Evolutionary conservation across 2,113 vertebrate species (phyloP).

Genomic region (Phycodurus eques): DNA sequence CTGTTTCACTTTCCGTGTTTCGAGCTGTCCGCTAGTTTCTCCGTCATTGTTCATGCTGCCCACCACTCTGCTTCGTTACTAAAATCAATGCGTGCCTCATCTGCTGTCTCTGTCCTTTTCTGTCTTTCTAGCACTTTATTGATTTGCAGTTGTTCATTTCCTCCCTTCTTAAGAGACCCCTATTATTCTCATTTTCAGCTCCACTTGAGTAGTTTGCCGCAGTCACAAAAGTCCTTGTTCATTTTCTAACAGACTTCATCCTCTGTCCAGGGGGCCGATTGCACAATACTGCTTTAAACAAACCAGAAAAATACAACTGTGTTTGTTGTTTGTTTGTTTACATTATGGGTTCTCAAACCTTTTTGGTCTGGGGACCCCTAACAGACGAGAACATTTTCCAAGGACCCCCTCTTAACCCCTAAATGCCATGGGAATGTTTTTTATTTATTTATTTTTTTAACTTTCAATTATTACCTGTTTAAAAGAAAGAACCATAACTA

Average conservation of each 20-base stretch:
- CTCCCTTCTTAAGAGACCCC: conserved; percentile 23
- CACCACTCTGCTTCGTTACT: conserved; percentile 28
- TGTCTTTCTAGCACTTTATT: conserved; percentile 14
- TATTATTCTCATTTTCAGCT: conserved; percentile 8
- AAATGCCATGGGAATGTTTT: too few relatives aligned
- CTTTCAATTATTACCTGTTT: too few relatives aligned
- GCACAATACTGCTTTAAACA: not conserved
- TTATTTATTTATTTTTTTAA: too few relatives aligned
- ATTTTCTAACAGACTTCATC: not conserved
- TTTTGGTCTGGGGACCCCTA: not conserved
- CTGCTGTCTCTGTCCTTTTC: conserved; percentile 14
- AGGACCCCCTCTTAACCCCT: too few relatives aligned
- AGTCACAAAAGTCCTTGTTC: not conserved
- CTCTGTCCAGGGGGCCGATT: not conserved
- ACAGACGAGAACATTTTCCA: too few relatives aligned
- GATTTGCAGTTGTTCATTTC: conserved; percentile 28
- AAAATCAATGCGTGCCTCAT: conserved; percentile 44
- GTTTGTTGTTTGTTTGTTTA: conserved; percentile 5
- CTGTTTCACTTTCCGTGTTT: conserved; percentile 19
- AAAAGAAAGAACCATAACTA: too few relatives aligned
- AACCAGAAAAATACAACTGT: not conserved
- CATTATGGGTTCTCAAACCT: not conserved
- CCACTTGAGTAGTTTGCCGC: not conserved
- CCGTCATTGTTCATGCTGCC: conserved; percentile 25
- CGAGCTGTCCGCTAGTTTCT: conserved; percentile 20